These are phyloP conservation scores for Crematogaster levior DNA, from an alignment of 2,888 invertebrate species.

Conservation along the genomic window DNA sequence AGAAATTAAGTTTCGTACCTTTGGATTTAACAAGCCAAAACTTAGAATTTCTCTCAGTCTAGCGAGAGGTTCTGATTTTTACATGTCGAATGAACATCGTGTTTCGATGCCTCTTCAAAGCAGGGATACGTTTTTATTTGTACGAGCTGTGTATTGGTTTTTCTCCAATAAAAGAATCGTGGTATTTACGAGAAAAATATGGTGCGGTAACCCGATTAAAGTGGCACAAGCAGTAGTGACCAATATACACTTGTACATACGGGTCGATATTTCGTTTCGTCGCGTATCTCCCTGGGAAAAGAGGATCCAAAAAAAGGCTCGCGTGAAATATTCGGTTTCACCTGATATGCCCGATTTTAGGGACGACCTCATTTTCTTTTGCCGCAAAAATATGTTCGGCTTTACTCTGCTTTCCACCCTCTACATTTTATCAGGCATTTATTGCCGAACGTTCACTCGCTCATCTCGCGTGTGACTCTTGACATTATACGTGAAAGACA, in stretches of 20 bases:
- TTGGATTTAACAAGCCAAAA: neutral
- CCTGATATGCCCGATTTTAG: constrained; percentile 3
- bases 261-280: constrained; percentile 31
- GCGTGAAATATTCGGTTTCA: neutral
- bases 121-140: constrained; percentile 1
- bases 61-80: neutral
- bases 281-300: neutral
- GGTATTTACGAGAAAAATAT: constrained; percentile 20
- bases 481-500: constrained; percentile 22
- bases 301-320: neutral
- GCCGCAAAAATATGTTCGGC: constrained; percentile 11
- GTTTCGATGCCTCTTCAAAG: neutral
- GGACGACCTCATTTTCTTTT: neutral
- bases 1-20: neutral
- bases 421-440: constrained; percentile 31
- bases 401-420: neutral
- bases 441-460: constrained; percentile 27
- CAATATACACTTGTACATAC: constrained; percentile 29
- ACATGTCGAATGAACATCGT: neutral
- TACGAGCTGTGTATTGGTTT: constrained; percentile 10
- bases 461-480: neutral
- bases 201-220: constrained; percentile 38
- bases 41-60: too few relatives aligned
- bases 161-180: constrained; percentile 32
- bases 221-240: constrained; percentile 5